Evolutionary conservation across 53 echinoderm and acorn worm species (phyloP).

Genomic region (Holothuria leucospilota): DNA sequence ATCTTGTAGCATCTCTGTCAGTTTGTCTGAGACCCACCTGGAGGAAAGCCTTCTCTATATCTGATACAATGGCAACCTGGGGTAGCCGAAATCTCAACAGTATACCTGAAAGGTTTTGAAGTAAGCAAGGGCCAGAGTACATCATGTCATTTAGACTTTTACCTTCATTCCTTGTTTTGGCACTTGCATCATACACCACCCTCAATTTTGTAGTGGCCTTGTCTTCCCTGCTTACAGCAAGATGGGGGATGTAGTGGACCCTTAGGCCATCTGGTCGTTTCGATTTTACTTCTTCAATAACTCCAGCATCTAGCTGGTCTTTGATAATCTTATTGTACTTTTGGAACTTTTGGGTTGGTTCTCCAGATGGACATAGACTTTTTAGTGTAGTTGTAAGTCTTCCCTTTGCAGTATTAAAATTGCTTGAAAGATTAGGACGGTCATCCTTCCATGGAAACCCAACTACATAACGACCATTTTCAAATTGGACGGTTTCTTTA

Average conservation of each 20-base stretch:
- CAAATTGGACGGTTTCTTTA: not conserved
- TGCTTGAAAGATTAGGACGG: not conserved
- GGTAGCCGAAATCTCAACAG: not conserved
- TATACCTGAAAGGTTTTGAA: not conserved
- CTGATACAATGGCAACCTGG: not conserved
- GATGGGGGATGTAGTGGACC: conserved; percentile 11
- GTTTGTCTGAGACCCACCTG: not conserved
- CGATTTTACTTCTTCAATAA: not conserved
- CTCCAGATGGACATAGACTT: not conserved
- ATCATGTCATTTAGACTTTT: conserved; percentile 10
- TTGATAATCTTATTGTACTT: conserved; percentile 16
- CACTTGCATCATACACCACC: conserved; percentile 13
- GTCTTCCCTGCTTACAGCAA: not conserved
- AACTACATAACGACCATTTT: not conserved
- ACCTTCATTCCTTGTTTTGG: not conserved
- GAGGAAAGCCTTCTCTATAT: not conserved
- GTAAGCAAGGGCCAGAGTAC: conserved; percentile 1
- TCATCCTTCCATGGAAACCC: conserved; percentile 4
- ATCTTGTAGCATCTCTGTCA: conserved; percentile 16
- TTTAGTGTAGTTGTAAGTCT: not conserved
- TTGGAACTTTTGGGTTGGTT: not conserved
- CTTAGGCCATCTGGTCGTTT: not conserved
- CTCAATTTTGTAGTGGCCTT: not conserved
- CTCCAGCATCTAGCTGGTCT: not conserved
- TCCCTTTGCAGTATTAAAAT: not conserved